Evolutionary conservation across 2,888 invertebrate species (phyloP).

Genomic region (Bursaphelenchus okinawaensis): DNA sequence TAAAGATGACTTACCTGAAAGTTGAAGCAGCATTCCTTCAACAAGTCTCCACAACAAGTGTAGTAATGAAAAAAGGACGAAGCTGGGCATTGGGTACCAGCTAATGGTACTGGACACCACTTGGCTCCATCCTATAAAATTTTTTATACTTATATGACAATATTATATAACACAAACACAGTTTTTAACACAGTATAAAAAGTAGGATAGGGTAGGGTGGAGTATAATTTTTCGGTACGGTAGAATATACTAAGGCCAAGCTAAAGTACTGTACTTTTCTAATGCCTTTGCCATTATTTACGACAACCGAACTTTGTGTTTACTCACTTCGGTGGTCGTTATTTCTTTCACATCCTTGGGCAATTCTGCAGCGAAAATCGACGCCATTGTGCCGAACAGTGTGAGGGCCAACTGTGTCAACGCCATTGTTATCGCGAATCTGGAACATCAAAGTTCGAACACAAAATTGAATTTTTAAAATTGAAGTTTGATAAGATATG

Average conservation of each 20-base stretch:
- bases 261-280: too few relatives aligned
- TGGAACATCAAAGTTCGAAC: neutral
- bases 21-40: constrained; percentile 51
- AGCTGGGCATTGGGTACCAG: constrained; percentile 50
- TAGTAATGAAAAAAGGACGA: constrained; percentile 48
- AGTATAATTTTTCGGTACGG: too few relatives aligned
- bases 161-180: neutral
- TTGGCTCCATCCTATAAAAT: constrained; percentile 41
- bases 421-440: neutral
- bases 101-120: constrained; percentile 45
- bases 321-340: constrained; percentile 25
- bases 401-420: constrained; percentile 1
- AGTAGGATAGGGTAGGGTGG: neutral
- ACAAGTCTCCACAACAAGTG: constrained; percentile 52
- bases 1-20: constrained; percentile 35
- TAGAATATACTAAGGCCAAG: too few relatives aligned
- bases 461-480: too few relatives aligned
- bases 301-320: too few relatives aligned
- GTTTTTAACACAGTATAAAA: neutral
- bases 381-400: neutral
- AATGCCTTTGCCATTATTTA: too few relatives aligned
- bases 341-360: constrained; percentile 18
- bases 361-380: constrained; percentile 7
- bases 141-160: neutral
- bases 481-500: too few relatives aligned